These are phyloP conservation scores for Hemiscyllium ocellatum DNA, from an alignment of 2,113 vertebrate genomes.

Conservation along the genomic window DNA sequence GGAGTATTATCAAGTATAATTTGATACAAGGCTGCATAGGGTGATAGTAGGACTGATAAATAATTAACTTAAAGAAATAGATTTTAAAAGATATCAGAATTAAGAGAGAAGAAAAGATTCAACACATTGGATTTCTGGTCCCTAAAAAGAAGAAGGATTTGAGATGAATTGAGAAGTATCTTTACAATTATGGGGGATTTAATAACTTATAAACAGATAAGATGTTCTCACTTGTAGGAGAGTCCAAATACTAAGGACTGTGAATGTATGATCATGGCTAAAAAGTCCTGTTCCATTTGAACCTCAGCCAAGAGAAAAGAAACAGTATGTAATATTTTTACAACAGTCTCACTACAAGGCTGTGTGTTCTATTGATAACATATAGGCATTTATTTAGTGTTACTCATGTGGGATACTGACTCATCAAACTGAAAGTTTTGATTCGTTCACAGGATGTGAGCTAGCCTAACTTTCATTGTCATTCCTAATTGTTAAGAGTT, in stretches of 20 bases:
- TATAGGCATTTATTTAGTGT: conserved; percentile 3
- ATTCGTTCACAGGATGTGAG: no score
- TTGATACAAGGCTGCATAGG: no score
- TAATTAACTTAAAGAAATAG: no score
- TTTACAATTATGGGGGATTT: background rate
- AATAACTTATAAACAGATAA: background rate
- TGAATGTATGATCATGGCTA: background rate
- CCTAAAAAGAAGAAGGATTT: background rate
- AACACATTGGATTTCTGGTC: no score
- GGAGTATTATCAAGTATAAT: no score
- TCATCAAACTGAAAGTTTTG: background rate
- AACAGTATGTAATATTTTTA: background rate
- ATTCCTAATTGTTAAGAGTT: no score
- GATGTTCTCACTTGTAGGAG: background rate
- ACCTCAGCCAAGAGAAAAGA: background rate
- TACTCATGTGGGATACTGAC: background rate
- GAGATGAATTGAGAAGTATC: background rate
- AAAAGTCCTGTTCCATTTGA: background rate
- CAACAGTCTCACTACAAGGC: background rate
- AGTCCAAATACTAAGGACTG: background rate
- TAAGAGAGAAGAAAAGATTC: no score
- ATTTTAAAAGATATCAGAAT: no score
- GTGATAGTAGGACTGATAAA: no score
- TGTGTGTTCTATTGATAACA: background rate
- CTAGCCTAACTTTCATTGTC: no score